A percentile compares a stretch with the other conserved stretches of the same genome.
Evolutionary conservation across 2,113 vertebrate species (phyloP).

Genomic region (Cariama cristata): DNA sequence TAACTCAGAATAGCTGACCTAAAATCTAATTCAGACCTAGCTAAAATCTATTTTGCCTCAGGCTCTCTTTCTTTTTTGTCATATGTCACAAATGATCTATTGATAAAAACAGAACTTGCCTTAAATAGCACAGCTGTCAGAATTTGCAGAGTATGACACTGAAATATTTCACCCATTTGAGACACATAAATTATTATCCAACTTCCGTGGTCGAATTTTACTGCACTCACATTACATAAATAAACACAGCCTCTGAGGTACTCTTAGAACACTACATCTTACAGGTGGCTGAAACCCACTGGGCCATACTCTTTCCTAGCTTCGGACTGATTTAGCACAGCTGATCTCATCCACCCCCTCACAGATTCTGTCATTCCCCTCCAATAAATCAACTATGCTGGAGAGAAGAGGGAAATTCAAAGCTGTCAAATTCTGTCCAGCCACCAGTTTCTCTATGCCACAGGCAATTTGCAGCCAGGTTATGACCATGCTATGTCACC

Average conservation of each 20-base stretch:
- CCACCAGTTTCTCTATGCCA: background rate
- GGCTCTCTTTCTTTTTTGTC: conserved; percentile 5
- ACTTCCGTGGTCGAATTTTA: background rate
- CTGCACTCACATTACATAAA: background rate
- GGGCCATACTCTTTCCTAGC: background rate
- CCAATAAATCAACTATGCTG: background rate
- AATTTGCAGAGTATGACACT: background rate
- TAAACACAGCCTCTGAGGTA: background rate
- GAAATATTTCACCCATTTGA: background rate
- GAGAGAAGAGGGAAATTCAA: background rate
- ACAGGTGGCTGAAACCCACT: background rate
- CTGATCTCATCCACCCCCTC: background rate
- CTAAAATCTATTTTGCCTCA: background rate
- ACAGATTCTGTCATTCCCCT: background rate
- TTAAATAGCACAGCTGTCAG: conserved; percentile 7
- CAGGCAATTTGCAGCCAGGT: background rate
- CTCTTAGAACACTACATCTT: background rate
- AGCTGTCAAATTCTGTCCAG: background rate
- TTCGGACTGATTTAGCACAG: background rate
- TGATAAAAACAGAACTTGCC: conserved; percentile 39
- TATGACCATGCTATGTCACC: background rate
- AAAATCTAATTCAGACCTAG: conserved; percentile 36
- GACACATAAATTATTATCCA: background rate
- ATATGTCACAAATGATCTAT: conserved; percentile 39
- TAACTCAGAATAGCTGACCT: conserved; percentile 52